A percentile compares a stretch with the other conserved stretches of the same genome.
Conservation (phyloP, 2,888 invertebrate species). For the Agrotis clavis region DNA sequence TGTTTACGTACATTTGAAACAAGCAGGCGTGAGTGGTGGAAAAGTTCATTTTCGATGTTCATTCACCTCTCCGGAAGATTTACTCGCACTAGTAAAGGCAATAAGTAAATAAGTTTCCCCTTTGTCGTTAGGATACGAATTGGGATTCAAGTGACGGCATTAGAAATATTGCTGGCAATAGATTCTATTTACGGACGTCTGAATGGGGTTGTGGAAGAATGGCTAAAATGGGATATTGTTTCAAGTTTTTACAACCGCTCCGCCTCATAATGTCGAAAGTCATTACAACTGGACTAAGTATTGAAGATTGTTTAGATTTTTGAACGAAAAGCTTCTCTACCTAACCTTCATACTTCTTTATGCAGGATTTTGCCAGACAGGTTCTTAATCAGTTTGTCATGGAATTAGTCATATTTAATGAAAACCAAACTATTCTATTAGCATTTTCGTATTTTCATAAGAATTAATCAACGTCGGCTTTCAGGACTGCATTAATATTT, state of each 20-base stretch:
- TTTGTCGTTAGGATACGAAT: conserved; percentile 14
- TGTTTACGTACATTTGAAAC: conserved; percentile 19
- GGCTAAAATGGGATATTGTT: conserved; percentile 14
- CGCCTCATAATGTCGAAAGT: background rate
- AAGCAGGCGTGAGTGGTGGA: conserved; percentile 16
- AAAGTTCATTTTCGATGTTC: conserved; percentile 51
- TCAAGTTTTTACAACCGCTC: background rate
- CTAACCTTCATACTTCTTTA: background rate
- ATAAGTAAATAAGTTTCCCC: conserved; percentile 24
- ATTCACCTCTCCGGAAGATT: conserved; percentile 55
- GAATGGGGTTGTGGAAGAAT: conserved; percentile 6
- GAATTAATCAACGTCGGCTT: conserved; percentile 51
- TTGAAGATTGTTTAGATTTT: background rate
- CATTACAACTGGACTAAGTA: background rate
- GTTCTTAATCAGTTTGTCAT: conserved; percentile 14
- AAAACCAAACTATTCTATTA: conserved; percentile 43
- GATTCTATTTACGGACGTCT: conserved; percentile 21
- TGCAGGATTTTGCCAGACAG: background rate
- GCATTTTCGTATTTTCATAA: conserved; percentile 49
- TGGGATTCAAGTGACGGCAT: conserved; percentile 16
- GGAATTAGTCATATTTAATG: conserved; percentile 38
- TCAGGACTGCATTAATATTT: conserved; percentile 53
- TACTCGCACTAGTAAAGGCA: conserved; percentile 26
- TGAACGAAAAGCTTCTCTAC: background rate
- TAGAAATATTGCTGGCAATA: conserved; percentile 22